Conservation (phyloP, 2,888 invertebrate species). For the Leucophenga montana region DNA sequence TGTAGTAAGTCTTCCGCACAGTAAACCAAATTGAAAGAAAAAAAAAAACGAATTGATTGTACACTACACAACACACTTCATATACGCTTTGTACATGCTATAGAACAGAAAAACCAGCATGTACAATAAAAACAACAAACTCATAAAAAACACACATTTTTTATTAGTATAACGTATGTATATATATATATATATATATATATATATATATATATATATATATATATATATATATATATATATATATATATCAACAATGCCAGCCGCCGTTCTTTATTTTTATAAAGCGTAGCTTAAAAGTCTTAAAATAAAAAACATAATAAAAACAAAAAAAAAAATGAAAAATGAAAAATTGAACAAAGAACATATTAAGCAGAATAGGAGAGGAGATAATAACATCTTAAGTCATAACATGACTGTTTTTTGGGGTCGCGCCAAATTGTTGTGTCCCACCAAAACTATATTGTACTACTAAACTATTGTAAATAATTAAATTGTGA, state of each 20-base stretch:
- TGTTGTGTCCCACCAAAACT: constrained; percentile 48
- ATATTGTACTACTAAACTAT: constrained; percentile 20
- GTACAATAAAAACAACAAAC: no score
- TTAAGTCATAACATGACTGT: constrained; percentile 40
- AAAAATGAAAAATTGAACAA: no score
- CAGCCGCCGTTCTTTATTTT: constrained; percentile 21
- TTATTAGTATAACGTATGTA: neutral
- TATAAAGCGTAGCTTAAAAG: constrained; percentile 31
- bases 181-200: neutral
- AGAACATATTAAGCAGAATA: no score
- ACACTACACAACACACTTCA: no score
- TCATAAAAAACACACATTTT: no score
- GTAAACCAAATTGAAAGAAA: neutral
- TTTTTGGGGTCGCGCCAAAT: constrained; percentile 42
- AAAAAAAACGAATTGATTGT: no score
- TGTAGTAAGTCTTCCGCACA: constrained; percentile 8
- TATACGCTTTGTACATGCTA: no score
- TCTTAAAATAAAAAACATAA: neutral
- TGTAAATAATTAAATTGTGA: constrained; percentile 58
- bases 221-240: neutral
- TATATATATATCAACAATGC: neutral
- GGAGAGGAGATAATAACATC: no score
- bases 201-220: no score
- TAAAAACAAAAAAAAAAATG: no score
- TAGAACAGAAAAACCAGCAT: no score